These are phyloP conservation scores for Morpho deidamia DNA, from an alignment of 2,888 invertebrate genomes.

Conservation along the genomic window DNA sequence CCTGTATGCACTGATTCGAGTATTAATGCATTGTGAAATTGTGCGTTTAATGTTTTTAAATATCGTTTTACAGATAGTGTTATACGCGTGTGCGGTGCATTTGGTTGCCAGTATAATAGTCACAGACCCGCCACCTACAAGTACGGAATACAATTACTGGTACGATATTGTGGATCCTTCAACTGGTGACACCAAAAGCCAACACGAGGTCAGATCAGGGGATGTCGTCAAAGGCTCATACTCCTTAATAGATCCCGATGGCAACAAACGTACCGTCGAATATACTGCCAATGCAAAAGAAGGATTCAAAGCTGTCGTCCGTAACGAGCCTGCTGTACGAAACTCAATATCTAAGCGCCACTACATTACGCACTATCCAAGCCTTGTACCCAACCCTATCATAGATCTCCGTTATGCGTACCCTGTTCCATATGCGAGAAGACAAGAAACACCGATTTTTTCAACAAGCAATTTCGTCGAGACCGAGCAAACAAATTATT, in stretches of 20 bases:
- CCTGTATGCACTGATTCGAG: too few species aligned
- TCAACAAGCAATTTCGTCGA: constrained; percentile 21
- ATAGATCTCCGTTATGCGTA: constrained; percentile 6
- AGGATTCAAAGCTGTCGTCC: constrained; percentile 74
- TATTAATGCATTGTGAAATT: too few species aligned
- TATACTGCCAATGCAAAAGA: constrained; percentile 70
- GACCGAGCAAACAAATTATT: constrained; percentile 33
- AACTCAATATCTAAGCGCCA: constrained; percentile 8
- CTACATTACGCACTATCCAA: not conserved
- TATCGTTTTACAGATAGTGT: constrained; percentile 24
- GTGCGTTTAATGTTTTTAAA: not conserved
- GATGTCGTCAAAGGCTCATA: constrained; percentile 62
- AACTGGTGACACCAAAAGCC: constrained; percentile 66
- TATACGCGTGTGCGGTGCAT: constrained; percentile 39
- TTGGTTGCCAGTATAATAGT: constrained; percentile 52
- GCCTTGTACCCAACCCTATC: not conserved
- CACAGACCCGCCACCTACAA: constrained; percentile 52
- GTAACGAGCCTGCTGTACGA: constrained; percentile 47
- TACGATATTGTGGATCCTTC: constrained; percentile 74
- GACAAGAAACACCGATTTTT: constrained; percentile 22
- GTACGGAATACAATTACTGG: constrained; percentile 62
- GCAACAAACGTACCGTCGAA: constrained; percentile 61
- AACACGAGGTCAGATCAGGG: constrained; percentile 59
- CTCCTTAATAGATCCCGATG: constrained; percentile 64
- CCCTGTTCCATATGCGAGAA: constrained; percentile 4